A percentile compares a stretch with the other conserved stretches of the same genome.
Evolutionary conservation across 2,113 vertebrate genomes (phyloP).

Genomic region (Phalacrocorax pelagicus): DNA sequence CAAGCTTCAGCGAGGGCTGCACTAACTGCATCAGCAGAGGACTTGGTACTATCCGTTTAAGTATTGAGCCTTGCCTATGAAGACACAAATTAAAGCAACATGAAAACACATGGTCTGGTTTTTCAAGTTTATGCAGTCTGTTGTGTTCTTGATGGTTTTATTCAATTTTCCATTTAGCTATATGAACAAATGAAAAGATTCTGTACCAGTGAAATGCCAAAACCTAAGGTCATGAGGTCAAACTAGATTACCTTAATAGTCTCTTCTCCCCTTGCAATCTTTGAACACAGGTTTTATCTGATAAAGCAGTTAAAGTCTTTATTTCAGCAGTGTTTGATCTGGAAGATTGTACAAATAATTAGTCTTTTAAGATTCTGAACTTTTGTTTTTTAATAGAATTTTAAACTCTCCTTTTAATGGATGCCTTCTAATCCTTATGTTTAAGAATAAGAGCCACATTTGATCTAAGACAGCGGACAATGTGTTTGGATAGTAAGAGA

Average conservation of each 20-base stretch:
- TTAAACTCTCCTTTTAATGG: neutral
- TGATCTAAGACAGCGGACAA: neutral
- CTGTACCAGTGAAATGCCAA: neutral
- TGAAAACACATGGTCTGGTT: neutral
- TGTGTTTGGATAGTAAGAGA: neutral
- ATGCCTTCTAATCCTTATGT: neutral
- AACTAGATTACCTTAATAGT: neutral
- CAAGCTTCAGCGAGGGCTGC: neutral
- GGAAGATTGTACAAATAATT: neutral
- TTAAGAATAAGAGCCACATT: neutral
- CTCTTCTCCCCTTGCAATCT: neutral
- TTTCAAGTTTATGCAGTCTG: neutral
- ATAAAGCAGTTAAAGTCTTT: neutral
- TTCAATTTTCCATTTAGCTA: neutral
- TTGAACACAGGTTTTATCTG: neutral
- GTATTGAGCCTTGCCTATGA: neutral
- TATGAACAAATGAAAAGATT: neutral
- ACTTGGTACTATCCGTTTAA: neutral
- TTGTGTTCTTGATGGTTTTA: neutral
- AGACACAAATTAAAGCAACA: conserved; percentile 25
- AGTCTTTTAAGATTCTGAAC: neutral
- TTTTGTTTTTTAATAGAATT: neutral
- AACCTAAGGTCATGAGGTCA: conserved; percentile 19
- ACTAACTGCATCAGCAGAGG: neutral
- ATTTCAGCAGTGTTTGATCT: conserved; percentile 30